Conservation (phyloP, 2,797 vertebrate species). For the Gallinago nigripennis region DNA sequence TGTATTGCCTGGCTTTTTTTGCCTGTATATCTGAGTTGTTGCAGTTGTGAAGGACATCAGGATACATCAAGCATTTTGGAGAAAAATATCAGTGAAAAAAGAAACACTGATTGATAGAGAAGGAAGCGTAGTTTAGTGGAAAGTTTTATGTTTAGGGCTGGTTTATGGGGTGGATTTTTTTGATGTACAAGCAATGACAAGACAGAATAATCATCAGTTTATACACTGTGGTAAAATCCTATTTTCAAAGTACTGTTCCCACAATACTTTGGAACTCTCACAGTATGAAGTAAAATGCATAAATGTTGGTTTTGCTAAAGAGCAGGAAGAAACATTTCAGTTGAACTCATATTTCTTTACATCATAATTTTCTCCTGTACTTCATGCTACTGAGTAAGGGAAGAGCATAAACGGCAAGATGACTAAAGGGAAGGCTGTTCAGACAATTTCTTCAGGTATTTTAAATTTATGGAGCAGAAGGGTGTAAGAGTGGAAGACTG, state of each 20-base stretch:
- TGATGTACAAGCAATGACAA: neutral
- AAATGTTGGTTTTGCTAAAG: neutral
- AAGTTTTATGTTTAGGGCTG: neutral
- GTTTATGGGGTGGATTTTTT: neutral
- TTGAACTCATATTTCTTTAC: neutral
- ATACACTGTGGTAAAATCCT: neutral
- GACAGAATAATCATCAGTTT: neutral
- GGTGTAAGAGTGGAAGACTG: neutral
- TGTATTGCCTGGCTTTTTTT: neutral
- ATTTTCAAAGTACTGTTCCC: neutral
- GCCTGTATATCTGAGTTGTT: neutral
- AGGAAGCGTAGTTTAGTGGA: neutral
- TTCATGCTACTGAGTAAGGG: neutral
- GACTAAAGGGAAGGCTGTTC: neutral
- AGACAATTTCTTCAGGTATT: neutral
- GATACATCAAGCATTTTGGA: neutral
- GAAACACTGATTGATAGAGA: neutral
- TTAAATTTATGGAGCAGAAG: neutral
- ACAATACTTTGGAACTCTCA: neutral
- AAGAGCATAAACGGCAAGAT: neutral
- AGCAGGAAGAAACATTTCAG: neutral
- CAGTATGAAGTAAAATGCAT: neutral
- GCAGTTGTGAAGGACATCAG: neutral
- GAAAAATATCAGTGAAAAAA: neutral
- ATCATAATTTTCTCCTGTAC: neutral